Conservation (phyloP, 2,113 vertebrate species). For the Lepus americanus region DNA sequence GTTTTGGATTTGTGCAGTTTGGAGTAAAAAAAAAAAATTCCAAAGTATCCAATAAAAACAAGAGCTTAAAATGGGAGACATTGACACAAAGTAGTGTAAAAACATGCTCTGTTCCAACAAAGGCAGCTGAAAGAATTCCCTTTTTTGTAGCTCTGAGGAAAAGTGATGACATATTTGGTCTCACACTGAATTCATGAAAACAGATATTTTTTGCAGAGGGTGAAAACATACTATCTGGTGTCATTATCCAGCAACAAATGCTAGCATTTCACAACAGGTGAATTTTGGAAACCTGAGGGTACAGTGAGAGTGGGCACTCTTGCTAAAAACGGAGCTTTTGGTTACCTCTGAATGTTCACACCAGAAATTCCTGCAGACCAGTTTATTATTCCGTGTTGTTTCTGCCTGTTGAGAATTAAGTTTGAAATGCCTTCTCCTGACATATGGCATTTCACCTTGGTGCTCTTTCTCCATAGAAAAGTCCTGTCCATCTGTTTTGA, state of each 20-base stretch:
- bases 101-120: conserved; percentile 63
- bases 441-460: conserved; percentile 86
- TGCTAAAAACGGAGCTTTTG: neutral
- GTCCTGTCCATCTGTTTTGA: conserved; percentile 85
- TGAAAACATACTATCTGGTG: conserved; percentile 23
- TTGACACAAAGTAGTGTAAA: conserved; percentile 70
- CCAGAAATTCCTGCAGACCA: neutral
- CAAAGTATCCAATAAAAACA: conserved; percentile 76
- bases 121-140: conserved; percentile 67
- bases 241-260: conserved; percentile 47
- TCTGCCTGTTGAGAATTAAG: conserved; percentile 87
- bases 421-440: conserved; percentile 83
- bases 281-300: neutral
- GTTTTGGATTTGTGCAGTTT: conserved; percentile 54
- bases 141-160: conserved; percentile 19
- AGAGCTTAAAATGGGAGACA: conserved; percentile 74
- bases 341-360: conserved; percentile 6
- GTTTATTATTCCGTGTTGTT: conserved; percentile 57
- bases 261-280: conserved; percentile 66
- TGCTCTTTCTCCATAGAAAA: conserved; percentile 77
- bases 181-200: conserved; percentile 65
- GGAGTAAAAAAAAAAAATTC: conserved; percentile 8
- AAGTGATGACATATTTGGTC: conserved; percentile 63
- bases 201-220: conserved; percentile 6
- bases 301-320: neutral